phyloP scores from a whole-genome alignment of 2,888 invertebrate species.

The Tipula unca region DNA sequence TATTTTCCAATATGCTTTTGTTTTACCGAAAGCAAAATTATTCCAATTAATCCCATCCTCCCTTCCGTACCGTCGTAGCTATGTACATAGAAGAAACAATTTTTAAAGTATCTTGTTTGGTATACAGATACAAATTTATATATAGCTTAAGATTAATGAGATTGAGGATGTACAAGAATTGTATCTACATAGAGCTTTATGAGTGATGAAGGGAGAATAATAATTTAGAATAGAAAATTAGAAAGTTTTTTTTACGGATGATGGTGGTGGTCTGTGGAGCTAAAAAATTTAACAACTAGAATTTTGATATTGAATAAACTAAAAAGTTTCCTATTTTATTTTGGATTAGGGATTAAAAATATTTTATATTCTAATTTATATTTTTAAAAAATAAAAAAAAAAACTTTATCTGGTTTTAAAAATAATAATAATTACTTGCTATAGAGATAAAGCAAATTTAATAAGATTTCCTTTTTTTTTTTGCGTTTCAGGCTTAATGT shows the following conservation, averaged over 20 bases:
- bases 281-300: background rate
- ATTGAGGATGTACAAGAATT: background rate
- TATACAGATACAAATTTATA: background rate
- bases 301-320: background rate
- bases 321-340: background rate
- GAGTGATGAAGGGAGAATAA: background rate
- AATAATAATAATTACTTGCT: background rate
- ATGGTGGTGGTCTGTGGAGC: background rate
- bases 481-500: too few relatives aligned
- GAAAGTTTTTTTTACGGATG: background rate
- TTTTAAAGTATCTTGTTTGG: background rate
- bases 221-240: background rate
- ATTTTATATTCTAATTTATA: background rate
- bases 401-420: background rate
- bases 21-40: background rate
- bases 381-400: background rate
- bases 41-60: background rate
- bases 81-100: background rate
- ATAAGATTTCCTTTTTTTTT: background rate
- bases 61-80: background rate
- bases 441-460: background rate
- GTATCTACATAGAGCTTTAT: background rate
- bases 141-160: background rate
- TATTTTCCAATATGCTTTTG: background rate
- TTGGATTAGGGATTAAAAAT: background rate